Evolutionary conservation across 2,888 invertebrate genomes (phyloP).

Genomic region (Prostheceraeus crozeri): DNA sequence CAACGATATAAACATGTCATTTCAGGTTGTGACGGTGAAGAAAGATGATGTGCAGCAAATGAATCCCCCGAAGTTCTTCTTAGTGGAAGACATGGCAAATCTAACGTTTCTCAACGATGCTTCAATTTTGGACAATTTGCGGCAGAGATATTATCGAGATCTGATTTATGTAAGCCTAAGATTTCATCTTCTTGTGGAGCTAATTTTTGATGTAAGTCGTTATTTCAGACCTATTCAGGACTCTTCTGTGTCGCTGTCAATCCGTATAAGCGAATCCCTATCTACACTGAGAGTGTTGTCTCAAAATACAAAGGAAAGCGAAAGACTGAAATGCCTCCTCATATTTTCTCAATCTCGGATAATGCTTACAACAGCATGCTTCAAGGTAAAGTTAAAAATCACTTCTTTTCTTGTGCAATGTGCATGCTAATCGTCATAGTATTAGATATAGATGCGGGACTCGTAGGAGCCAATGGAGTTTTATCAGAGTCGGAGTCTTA

Average conservation of each 20-base stretch:
- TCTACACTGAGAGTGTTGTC: conserved; percentile 92
- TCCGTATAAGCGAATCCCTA: conserved; percentile 98
- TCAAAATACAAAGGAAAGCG: conserved; percentile 97
- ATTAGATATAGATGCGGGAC: too few relatives aligned
- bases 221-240: conserved; percentile 89
- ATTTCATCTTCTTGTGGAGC: neutral
- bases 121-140: conserved; percentile 52
- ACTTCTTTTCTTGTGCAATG: too few relatives aligned
- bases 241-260: conserved; percentile 99
- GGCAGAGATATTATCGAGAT: conserved; percentile 47
- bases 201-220: neutral
- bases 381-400: too few relatives aligned
- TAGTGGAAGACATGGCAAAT: conserved; percentile 55
- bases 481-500: too few relatives aligned
- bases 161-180: conserved; percentile 52
- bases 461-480: too few relatives aligned
- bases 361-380: conserved; percentile 99
- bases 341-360: conserved; percentile 99
- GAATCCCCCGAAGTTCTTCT: conserved; percentile 56
- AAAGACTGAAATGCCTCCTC: conserved; percentile 98
- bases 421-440: too few relatives aligned
- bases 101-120: conserved; percentile 57
- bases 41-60: conserved; percentile 54
- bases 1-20: neutral
- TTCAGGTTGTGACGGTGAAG: conserved; percentile 72